phyloP scores from a whole-genome alignment of 2,888 invertebrate genomes.

The Trisateles emortualis region DNA sequence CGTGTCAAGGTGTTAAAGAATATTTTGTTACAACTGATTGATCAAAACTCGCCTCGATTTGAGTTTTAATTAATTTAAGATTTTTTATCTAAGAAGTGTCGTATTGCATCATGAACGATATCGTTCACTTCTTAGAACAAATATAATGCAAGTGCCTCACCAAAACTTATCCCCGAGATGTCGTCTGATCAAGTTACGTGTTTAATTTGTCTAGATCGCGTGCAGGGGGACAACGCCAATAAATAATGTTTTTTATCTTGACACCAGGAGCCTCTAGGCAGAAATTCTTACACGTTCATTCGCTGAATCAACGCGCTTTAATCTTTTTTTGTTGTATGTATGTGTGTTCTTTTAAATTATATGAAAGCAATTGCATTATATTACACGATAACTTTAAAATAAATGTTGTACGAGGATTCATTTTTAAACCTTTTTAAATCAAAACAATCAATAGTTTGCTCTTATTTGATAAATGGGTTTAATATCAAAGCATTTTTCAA shows the following conservation, averaged over 20 bases:
- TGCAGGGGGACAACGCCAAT: constrained; percentile 74
- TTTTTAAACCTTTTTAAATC: too few species aligned
- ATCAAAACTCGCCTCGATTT: constrained; percentile 28
- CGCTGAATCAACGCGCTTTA: constrained; percentile 74
- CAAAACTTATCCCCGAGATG: constrained; percentile 63
- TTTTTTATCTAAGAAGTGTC: constrained; percentile 46
- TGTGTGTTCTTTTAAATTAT: constrained; percentile 48
- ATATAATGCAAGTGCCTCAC: constrained; percentile 58
- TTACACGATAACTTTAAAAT: constrained; percentile 30
- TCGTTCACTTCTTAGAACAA: constrained; percentile 55
- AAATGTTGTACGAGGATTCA: too few species aligned
- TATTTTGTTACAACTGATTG: constrained; percentile 33
- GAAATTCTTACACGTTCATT: constrained; percentile 83
- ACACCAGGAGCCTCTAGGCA: constrained; percentile 74
- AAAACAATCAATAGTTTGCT: not conserved
- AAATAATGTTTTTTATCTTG: constrained; percentile 84
- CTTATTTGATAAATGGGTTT: constrained; percentile 1
- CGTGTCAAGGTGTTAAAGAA: constrained; percentile 21
- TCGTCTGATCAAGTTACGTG: constrained; percentile 78
- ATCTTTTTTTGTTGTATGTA: constrained; percentile 55
- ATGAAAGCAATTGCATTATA: constrained; percentile 46
- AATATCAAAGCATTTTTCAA: constrained; percentile 9
- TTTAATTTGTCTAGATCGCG: constrained; percentile 85
- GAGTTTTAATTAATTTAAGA: constrained; percentile 50
- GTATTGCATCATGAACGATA: constrained; percentile 48